These are phyloP conservation scores for Melanogrammus aeglefinus DNA, from an alignment of 2,797 vertebrate species.

Conservation along the genomic window DNA sequence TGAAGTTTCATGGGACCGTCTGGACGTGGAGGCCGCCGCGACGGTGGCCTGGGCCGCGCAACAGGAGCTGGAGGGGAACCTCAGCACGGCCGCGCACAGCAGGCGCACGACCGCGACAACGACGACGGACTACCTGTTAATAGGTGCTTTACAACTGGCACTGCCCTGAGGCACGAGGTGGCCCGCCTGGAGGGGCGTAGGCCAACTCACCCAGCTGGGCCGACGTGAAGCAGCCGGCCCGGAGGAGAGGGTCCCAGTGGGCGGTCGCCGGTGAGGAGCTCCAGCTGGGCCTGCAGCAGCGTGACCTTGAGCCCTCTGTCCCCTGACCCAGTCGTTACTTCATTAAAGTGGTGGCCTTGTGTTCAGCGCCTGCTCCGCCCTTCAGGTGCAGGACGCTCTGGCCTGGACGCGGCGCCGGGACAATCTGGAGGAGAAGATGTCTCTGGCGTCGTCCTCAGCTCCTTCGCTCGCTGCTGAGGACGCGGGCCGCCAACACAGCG, in stretches of 20 bases:
- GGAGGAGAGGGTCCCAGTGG: constrained; percentile 52
- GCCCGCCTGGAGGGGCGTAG: constrained; percentile 57
- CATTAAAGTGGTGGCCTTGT: not conserved
- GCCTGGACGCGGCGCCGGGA: constrained; percentile 60
- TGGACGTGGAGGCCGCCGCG: constrained; percentile 82
- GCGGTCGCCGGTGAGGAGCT: constrained; percentile 67
- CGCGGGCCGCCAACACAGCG: constrained; percentile 77
- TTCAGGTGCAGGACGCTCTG: constrained; percentile 70
- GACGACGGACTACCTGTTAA: constrained; percentile 63
- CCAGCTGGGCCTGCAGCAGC: constrained; percentile 65
- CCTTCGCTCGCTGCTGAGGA: constrained; percentile 85
- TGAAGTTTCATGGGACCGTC: constrained; percentile 81
- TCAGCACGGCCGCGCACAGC: constrained; percentile 52
- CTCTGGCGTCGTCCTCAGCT: constrained; percentile 60
- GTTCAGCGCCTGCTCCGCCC: not conserved
- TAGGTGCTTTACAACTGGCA: constrained; percentile 66
- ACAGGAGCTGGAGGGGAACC: constrained; percentile 69
- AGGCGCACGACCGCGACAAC: constrained; percentile 42
- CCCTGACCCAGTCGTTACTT: not conserved
- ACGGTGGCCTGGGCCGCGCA: constrained; percentile 61
- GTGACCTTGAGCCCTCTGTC: constrained; percentile 38
- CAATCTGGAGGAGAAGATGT: constrained; percentile 34
- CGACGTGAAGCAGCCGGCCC: constrained; percentile 63
- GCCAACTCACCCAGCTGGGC: constrained; percentile 66
- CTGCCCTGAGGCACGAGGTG: constrained; percentile 51